Evolutionary conservation across 1,140 invertebrate genomes (phyloP), one percentile per base, ranked within the genome.

Genomic region (Zaprionus kolodkinae): DNA sequence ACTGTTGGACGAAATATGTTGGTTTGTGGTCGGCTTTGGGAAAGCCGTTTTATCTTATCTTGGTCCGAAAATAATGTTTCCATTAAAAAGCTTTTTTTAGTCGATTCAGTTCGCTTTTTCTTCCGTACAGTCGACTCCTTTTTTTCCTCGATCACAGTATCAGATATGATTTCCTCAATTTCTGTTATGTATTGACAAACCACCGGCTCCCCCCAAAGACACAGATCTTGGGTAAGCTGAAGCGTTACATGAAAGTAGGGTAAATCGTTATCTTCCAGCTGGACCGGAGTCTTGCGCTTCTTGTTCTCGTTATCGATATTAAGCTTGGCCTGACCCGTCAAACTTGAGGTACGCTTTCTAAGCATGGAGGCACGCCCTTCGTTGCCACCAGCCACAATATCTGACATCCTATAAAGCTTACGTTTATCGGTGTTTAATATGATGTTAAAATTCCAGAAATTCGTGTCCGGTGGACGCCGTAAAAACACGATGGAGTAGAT

Each of bases 381-480:
- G 0, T 2, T 3, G 1, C 3, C 27, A 13, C 3, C 0, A 2
- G 78, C 78, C 25, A 66, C 57, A 6, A 89, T 7, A 11, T 88
- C 57, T 0, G 66, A 36, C 55, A 78, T 61, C 0, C 64, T 63
- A 17, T 84, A 17, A 40, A 92, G 17, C 11, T 79, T 54, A 0
- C 79, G 79, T 3, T 72, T 50, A 54, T 92, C 75, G 27, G 85
- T 81, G 25, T 92, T 91, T 45, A 81, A 60, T 0, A 81, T 64
- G 1, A 89, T 68, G 50, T 86, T 91, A 35, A 91, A 91, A 35
- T 59, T 76, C 11, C 79, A 25, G n/a, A 76, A 92, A 9, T 86
- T 62, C 1, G 64, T 74, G 56, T 81, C 74, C 0, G 27, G 5
- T 6, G 86, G 78, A 4, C 78, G 79, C 9, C 66, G 75, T 5